These are phyloP conservation scores for Drosophila pectinifera DNA, from an alignment of 1,140 invertebrate species.

Conservation along the genomic window DNA sequence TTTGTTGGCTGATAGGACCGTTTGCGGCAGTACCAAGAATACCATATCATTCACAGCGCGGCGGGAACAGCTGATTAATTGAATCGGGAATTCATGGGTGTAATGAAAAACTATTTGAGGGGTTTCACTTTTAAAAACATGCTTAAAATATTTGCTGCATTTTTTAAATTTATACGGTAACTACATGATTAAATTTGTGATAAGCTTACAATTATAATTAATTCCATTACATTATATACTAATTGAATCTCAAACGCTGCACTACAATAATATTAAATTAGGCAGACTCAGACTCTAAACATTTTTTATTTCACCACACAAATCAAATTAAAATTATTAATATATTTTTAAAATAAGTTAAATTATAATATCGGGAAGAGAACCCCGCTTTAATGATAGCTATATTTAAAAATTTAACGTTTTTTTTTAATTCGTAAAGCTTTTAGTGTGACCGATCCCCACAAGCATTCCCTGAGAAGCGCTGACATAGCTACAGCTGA, in stretches of 20 bases:
- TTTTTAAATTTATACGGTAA: neutral
- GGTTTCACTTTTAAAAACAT: neutral
- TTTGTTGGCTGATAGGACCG: conserved; percentile 10
- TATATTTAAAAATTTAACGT: no score
- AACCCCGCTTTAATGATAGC: no score
- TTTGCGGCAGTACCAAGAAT: neutral
- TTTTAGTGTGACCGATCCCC: neutral
- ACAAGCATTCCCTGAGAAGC: conserved; percentile 10
- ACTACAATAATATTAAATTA: neutral
- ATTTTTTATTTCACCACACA: no score
- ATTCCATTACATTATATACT: neutral
- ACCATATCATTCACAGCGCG: neutral
- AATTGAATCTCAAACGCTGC: neutral
- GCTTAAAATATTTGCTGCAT: no score
- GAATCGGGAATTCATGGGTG: neutral
- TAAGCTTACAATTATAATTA: no score
- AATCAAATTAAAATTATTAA: neutral
- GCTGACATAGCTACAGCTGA: conserved; percentile 34
- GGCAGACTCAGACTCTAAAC: no score
- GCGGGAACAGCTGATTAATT: neutral
- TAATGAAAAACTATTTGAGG: no score
- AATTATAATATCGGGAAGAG: no score
- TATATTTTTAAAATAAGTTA: no score
- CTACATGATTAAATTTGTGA: no score
- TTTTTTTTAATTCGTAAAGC: neutral